Evolutionary conservation across 2,113 vertebrate genomes (phyloP).

Genomic region (Colaptes auratus): DNA sequence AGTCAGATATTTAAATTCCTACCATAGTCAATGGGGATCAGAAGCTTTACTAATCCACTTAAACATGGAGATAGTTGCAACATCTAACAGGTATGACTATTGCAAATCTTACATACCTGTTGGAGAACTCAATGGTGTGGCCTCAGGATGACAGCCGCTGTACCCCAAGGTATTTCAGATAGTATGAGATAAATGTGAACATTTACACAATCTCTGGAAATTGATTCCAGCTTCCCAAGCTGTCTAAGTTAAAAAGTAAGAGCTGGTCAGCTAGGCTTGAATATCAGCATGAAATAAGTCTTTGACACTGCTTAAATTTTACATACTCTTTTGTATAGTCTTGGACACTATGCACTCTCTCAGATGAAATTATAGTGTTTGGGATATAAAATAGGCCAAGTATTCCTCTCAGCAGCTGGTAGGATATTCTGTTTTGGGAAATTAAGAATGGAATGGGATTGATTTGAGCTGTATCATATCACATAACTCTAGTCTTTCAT

Average conservation of each 20-base stretch:
- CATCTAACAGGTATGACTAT: neutral
- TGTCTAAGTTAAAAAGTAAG: neutral
- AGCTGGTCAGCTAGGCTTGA: neutral
- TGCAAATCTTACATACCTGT: neutral
- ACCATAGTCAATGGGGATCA: neutral
- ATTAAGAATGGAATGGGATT: neutral
- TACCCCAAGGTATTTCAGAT: neutral
- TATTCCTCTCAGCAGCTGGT: neutral
- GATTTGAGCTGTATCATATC: neutral
- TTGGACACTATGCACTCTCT: neutral
- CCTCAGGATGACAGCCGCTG: neutral
- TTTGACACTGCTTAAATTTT: neutral
- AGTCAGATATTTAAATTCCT: neutral
- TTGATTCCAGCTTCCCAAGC: neutral
- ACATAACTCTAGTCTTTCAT: neutral
- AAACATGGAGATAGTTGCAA: neutral
- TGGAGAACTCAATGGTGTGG: neutral
- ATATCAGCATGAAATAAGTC: neutral
- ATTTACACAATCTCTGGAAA: neutral
- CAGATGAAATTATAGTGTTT: neutral
- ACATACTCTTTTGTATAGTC: fast-evolving
- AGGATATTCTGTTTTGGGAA: neutral
- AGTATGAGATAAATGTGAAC: neutral
- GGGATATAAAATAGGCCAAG: neutral
- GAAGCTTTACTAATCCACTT: neutral